Base-by-base conservation (phyloP, 2,797 vertebrate genomes). In the Eulemur coronatus region DNA sequence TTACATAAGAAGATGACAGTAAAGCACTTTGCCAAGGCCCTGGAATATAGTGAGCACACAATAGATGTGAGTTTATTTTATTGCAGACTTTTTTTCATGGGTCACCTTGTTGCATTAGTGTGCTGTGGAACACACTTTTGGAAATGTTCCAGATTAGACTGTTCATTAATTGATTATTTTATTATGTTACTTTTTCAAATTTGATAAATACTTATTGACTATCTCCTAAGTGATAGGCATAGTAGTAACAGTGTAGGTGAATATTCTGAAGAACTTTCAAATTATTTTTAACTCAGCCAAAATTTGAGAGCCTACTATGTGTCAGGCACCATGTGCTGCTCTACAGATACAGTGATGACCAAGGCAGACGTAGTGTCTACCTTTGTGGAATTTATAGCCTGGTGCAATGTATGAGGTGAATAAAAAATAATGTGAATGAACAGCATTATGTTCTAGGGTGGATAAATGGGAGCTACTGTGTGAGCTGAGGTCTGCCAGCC, bases 161-260 rank as follows among this genome's bases (percentile, higher is more conserved):
- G 75, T 69, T 50, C 20, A 30, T 10, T 95, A 46, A 52, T 18
- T 55, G 73, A 89, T 67, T 69, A 73, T 92, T 86, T 91, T 92
- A 70, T 43, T 78, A 38, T 18, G 59, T 91, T 76, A 12, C 13
- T 57, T 89, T 81, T 75, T 84, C 4, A 95, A 48, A 69, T 70
- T 28, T 84, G 33, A 59, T 41, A 73, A 46, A 73, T 52, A 52
- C 4, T n/a, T 69, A 78, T 13, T 93, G 63, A 86, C 26, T 35
- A 1, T 50, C 12, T 82, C 38, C 7, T 69, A 73, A 61, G n/a
- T 84, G 38, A 80, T 35, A 89, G 63, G 13, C 30, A 41, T 41
- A 52, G 50, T 43, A n/a, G 46, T 63, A 46, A 55, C 7, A 57
- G 10, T 28, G 59, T 20, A 80, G 20, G 24, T 52, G n/a, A 76